Evolutionary conservation across 1,140 invertebrate species (phyloP).

Genomic region (Zaprionus inermis): DNA sequence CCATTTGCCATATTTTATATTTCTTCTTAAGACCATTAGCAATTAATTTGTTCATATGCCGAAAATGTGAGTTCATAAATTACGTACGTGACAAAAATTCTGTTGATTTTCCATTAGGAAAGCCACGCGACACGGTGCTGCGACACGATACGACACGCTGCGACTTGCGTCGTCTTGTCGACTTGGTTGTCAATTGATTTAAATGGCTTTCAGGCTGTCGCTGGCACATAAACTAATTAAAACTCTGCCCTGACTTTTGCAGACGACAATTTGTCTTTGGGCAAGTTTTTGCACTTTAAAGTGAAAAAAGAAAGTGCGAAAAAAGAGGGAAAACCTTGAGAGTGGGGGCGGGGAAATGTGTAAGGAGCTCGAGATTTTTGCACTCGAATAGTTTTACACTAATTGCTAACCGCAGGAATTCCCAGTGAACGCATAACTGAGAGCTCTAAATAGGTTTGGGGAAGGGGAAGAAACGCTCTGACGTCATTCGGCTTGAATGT

Average conservation of each 20-base stretch:
- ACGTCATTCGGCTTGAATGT: constrained; percentile 22
- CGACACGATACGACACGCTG: constrained; percentile 12
- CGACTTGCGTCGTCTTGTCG: constrained; percentile 10
- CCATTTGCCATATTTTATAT: constrained; percentile 4
- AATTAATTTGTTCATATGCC: constrained; percentile 64
- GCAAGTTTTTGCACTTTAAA: constrained; percentile 8
- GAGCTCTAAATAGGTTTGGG: background rate
- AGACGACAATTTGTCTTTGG: constrained; percentile 41
- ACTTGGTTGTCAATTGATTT: constrained; percentile 64
- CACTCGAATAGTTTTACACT: constrained; percentile 13
- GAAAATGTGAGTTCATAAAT: constrained; percentile 62
- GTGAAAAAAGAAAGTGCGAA: background rate
- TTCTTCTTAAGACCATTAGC: constrained; percentile 38
- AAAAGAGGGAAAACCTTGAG: constrained; percentile 7
- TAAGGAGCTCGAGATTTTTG: background rate
- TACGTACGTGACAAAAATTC: constrained; percentile 65
- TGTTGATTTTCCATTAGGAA: constrained; percentile 50
- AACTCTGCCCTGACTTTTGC: constrained; percentile 41
- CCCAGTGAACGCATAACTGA: background rate
- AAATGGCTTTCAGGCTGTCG: constrained; percentile 59
- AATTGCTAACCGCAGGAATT: constrained; percentile 27
- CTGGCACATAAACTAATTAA: constrained; percentile 72
- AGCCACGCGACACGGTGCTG: background rate
- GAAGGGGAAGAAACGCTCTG: background rate
- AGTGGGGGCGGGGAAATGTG: background rate